Evolutionary conservation across 2,113 vertebrate species (phyloP).

Genomic region (Sterna hirundo): DNA sequence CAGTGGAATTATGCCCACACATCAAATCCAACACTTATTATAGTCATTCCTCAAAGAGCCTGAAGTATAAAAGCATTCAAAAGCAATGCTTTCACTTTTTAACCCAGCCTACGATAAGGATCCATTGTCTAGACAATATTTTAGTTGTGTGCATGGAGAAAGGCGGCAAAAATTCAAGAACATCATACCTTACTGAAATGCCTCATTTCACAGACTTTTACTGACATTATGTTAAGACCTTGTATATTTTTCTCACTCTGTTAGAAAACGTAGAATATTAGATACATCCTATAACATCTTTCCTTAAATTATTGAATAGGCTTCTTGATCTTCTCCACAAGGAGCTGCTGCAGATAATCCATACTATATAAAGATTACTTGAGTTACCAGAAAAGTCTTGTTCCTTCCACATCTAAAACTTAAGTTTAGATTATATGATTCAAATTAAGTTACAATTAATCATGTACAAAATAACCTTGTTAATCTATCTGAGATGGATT

Average conservation of each 20-base stretch:
- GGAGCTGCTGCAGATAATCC: neutral
- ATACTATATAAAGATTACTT: neutral
- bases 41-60: neutral
- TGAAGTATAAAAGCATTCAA: neutral
- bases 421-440: neutral
- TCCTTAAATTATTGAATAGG: neutral
- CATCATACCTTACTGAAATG: neutral
- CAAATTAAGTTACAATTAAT: neutral
- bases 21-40: neutral
- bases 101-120: neutral
- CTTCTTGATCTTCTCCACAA: neutral
- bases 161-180: neutral
- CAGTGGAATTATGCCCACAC: neutral
- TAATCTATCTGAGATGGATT: neutral
- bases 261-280: neutral
- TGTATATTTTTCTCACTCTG: neutral
- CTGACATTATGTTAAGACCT: neutral
- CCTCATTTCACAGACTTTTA: neutral
- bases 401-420: neutral
- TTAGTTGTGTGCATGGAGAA: neutral
- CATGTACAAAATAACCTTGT: fast-evolving
- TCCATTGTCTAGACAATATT: neutral
- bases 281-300: neutral
- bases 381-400: neutral
- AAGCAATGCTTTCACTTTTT: neutral